Percentiles rank a stretch among this genome's conserved stretches.
These are phyloP conservation scores for Brachylomia viminalis DNA, from an alignment of 2,888 invertebrate genomes.

Conservation along the genomic window DNA sequence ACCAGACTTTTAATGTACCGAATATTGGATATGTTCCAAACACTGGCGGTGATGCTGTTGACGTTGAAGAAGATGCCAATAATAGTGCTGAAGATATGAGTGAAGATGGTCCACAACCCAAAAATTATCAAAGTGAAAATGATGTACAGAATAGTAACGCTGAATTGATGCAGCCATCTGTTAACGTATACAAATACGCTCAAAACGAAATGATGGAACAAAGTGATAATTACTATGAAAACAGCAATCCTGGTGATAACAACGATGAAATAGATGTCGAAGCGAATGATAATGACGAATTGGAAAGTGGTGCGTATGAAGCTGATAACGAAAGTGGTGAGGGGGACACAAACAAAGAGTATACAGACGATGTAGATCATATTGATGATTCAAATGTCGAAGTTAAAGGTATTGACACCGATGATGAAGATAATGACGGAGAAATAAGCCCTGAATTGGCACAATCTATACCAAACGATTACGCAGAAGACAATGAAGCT, in stretches of 20 bases:
- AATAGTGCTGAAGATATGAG: conserved; percentile 75
- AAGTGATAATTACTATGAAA: conserved; percentile 49
- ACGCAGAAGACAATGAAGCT: conserved; percentile 52
- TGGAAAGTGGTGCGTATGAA: conserved; percentile 17
- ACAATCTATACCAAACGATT: conserved; percentile 34
- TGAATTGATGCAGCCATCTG: conserved; percentile 78
- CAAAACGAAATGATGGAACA: conserved; percentile 69
- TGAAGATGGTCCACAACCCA: conserved; percentile 72
- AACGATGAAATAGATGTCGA: conserved; percentile 51
- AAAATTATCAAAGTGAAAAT: conserved; percentile 60
- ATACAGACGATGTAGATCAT: conserved; percentile 61
- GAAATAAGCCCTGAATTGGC: conserved; percentile 48
- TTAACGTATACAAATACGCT: conserved; percentile 76
- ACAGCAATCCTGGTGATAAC: conserved; percentile 41
- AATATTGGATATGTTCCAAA: conserved; percentile 55
- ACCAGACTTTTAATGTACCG: conserved; percentile 49
- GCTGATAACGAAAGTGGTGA: conserved; percentile 41
- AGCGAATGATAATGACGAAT: conserved; percentile 43
- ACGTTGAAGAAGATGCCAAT: conserved; percentile 67
- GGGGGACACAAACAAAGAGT: conserved; percentile 64
- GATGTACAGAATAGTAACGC: conserved; percentile 65
- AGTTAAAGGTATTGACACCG: conserved; percentile 60
- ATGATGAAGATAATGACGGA: conserved; percentile 52
- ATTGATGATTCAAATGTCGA: conserved; percentile 59
- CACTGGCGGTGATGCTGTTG: conserved; percentile 50